Evolutionary conservation across 2,888 invertebrate genomes (phyloP), one percentile per base, ranked within the genome.

Genomic region (Neoaliturus tenellus): DNA sequence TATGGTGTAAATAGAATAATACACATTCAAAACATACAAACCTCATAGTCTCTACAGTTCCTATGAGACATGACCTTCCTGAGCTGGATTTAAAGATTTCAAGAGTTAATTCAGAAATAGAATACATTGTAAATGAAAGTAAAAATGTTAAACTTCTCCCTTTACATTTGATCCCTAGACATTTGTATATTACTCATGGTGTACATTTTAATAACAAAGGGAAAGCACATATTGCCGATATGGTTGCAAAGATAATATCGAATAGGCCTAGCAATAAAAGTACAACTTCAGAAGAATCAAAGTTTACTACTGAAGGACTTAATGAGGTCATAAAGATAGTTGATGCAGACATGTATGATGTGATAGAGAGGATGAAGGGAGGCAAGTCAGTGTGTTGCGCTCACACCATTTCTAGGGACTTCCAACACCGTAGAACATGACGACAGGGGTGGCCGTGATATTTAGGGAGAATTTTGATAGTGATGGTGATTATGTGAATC

Each of bases 41-140:
- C 6, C 39, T 31, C 23, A 71, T 71, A 33, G 3, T 71, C 5
- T 14, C 71, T 35, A 71, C 71, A 33, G 23, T 35, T 17, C 71
- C 71, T 6, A 71, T 71, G 71, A 31, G 71, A 71, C 39, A 71
- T n/a, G 71, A 71, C 71, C 28, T n/a, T 71, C 71, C 71, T 33
- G 33, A 71, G n/a, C 35, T 71, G 5, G 33, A 71, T 35, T 35
- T 71, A 1, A 71, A 71, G 39, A 31, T 71, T 33, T 10, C 35
- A 8, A 71, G 39, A 71, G 71, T 71, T 3, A 71, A 71, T 35
- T 4, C 35, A 35, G 71, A 71, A 71, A 71, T 71, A n/a, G n/a
- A 71, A 35, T 35, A 17, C 5, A 35, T 71, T 35, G 71, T 35
- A 17, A 23, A n/a, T 33, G 35, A 33, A 17, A 14, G 35, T 71